A percentile compares a stretch with the other conserved stretches of the same genome.
Conservation (phyloP, 2,797 vertebrate genomes). For the Squalus acanthias region DNA sequence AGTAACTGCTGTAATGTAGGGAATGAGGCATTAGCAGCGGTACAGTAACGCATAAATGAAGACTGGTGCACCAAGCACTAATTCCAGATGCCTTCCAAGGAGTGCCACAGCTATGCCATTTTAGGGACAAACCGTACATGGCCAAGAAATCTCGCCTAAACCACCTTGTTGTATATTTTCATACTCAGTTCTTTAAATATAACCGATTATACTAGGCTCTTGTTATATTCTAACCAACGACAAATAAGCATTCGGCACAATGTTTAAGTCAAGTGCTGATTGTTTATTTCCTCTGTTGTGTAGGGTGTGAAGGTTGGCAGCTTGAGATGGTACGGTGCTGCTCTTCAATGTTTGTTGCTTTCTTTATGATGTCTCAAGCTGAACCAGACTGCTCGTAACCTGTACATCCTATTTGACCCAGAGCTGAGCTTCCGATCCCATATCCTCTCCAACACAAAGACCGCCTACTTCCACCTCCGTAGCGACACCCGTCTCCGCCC, state of each 20-base stretch:
- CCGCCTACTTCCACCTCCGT: too few relatives aligned
- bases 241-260: background rate
- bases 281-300: background rate
- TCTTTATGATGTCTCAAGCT: background rate
- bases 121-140: background rate
- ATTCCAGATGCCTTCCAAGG: background rate
- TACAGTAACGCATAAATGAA: background rate
- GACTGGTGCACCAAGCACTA: background rate
- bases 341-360: background rate
- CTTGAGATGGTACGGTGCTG: background rate
- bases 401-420: background rate
- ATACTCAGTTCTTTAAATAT: background rate
- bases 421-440: too few relatives aligned
- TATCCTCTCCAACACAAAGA: too few relatives aligned
- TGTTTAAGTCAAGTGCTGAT: background rate
- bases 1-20: background rate
- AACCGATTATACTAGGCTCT: background rate
- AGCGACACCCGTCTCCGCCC: too few relatives aligned
- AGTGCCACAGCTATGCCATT: background rate
- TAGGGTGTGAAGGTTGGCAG: background rate
- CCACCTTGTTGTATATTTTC: background rate
- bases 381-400: background rate
- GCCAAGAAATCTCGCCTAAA: background rate
- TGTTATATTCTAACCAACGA: background rate
- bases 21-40: background rate